Base-by-base conservation (phyloP, 2,797 vertebrate genomes). In the Odontamblyopus rebecca region DNA sequence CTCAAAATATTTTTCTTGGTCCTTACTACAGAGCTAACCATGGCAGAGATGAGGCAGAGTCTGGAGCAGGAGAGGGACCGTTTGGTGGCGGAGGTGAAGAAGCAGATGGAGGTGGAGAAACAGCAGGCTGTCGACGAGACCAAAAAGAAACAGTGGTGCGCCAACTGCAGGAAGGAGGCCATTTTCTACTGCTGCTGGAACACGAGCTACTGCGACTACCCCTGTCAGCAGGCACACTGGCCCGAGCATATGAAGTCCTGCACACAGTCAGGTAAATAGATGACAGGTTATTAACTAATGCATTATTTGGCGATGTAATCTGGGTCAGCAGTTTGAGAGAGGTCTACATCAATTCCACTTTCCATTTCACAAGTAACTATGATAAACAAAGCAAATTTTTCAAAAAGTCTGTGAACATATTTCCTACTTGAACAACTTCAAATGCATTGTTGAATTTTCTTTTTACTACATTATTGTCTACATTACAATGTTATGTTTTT, bases 141-240 rank as follows among this genome's bases (percentile, higher is more conserved):
- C 70, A 99, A 99, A 90, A 98, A 98, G 94, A 99, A 98, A 82
- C 98, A 99, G 85, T 99, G 98, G 98, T 99, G 98, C 0, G 98
- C 98, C 54, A 97, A 97, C 91, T 99, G 98, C 92, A 96, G 96
- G 85, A 99, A 99, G 83, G 98, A 99, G 82, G 97, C 98, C 86
- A 99, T 99, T 71, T 99, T 99, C 86, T 99, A 99, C 83, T 99
- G 98, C 91, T 99, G 97, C 88, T 99, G 97, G 97, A 99, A 99
- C 74, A 99, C 98, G 26, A 99, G 97, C 90, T 99, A 99, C 91
- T 99, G 98, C 5, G 98, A 99, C 89, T 99, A 99, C 79, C 98
- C 98, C 72, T 99, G 98, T 83, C 98, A 99, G 85, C 97, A 99
- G 86, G 97, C 98, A 19, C 98, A 99, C 89, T 99, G 98, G 98